Conservation (phyloP, 2,888 invertebrate species). For the Corbicula japonica region DNA sequence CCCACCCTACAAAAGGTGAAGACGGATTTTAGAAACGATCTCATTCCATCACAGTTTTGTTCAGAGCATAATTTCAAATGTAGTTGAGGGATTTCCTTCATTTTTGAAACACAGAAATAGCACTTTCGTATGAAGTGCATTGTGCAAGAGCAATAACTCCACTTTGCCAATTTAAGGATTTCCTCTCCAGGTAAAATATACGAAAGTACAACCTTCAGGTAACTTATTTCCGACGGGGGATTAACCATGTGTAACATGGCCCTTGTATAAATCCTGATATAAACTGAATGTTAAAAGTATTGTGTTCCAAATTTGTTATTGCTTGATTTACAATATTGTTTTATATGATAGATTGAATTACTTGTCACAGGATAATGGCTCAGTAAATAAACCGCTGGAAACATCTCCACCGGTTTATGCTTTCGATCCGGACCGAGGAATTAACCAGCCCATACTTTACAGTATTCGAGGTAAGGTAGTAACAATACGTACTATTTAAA, state of each 20-base stretch:
- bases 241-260: background rate
- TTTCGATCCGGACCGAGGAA: constrained; percentile 39
- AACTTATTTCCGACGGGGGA: background rate
- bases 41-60: no score
- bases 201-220: background rate
- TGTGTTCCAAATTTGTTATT: background rate
- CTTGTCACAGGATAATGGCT: constrained; percentile 14
- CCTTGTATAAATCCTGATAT: background rate
- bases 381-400: background rate
- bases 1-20: no score
- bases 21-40: no score
- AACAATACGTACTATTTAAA: background rate
- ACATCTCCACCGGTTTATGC: constrained; percentile 34
- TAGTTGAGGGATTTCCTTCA: no score
- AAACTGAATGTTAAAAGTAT: background rate
- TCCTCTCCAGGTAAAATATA: background rate
- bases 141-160: no score
- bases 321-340: no score
- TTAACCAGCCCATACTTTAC: constrained; percentile 28
- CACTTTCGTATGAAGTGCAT: no score
- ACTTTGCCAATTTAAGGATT: no score
- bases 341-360: no score
- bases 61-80: no score
- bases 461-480: constrained; percentile 14
- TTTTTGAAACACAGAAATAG: no score